A percentile compares a stretch with the other conserved stretches of the same genome.
Evolutionary conservation across 1,140 invertebrate genomes (phyloP).

Genomic region (Tetragonula clypearis): DNA sequence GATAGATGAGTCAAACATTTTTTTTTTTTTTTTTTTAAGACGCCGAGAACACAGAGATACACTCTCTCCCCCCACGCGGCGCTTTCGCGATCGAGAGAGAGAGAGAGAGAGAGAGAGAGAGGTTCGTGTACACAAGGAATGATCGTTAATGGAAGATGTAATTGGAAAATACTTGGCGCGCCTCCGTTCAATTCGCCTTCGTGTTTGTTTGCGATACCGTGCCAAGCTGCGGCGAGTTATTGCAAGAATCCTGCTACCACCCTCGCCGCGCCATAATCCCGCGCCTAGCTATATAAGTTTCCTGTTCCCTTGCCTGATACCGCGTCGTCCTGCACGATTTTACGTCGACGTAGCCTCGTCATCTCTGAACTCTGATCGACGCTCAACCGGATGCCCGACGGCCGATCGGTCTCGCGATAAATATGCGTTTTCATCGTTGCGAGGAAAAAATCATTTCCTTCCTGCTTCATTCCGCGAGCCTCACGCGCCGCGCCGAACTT

Average conservation of each 20-base stretch:
- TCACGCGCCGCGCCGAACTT: background rate
- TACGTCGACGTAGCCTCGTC: conserved; percentile 30
- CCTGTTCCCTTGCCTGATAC: conserved; percentile 29
- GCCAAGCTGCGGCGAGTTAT: conserved; percentile 67
- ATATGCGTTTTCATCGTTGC: conserved; percentile 28
- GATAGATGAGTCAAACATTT: too few relatives aligned
- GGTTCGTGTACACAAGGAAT: conserved; percentile 51
- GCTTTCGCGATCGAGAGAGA: too few relatives aligned
- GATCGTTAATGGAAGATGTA: conserved; percentile 72
- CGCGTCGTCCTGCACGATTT: conserved; percentile 52
- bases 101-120: too few relatives aligned
- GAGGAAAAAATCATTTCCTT: conserved; percentile 14
- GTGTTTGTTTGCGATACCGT: conserved; percentile 68
- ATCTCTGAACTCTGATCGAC: conserved; percentile 41
- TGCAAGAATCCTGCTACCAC: conserved; percentile 64
- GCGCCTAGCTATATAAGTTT: conserved; percentile 56
- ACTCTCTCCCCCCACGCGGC: too few relatives aligned
- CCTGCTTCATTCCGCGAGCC: background rate
- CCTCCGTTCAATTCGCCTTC: conserved; percentile 66
- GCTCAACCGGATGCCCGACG: conserved; percentile 24
- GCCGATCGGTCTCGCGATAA: conserved; percentile 40
- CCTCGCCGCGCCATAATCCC: conserved; percentile 59
- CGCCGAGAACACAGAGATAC: too few relatives aligned
- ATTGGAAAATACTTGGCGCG: conserved; percentile 73
- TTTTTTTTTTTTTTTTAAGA: too few relatives aligned